These are phyloP conservation scores for Pseudomugil gertrudae DNA, from an alignment of 2,797 vertebrate genomes.

Conservation along the genomic window DNA sequence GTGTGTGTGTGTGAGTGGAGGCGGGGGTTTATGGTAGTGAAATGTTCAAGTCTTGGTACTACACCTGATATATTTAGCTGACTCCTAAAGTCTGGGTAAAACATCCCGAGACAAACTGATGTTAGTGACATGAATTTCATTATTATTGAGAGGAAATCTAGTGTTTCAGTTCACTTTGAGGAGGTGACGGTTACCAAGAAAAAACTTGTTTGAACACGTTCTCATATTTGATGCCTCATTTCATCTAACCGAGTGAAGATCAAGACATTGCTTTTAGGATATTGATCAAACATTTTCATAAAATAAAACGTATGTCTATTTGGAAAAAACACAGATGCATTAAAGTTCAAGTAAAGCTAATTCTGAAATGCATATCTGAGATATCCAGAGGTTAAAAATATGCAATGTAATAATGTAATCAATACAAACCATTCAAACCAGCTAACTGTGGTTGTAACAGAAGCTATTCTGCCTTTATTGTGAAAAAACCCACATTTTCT, in stretches of 20 bases:
- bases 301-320: neutral
- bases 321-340: too few species aligned
- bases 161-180: neutral
- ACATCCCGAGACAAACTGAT: constrained; percentile 12
- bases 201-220: constrained; percentile 15
- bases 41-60: constrained; percentile 43
- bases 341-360: too few species aligned
- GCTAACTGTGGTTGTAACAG: too few species aligned
- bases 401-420: too few species aligned
- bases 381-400: too few species aligned
- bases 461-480: too few species aligned
- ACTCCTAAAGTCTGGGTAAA: neutral
- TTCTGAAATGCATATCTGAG: too few species aligned
- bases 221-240: neutral
- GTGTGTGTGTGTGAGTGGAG: neutral
- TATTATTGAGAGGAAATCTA: neutral
- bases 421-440: too few species aligned
- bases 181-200: constrained; percentile 6
- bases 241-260: neutral
- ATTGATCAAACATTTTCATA: neutral
- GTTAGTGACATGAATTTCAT: neutral
- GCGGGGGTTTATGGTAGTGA: constrained; percentile 24
- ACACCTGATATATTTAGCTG: constrained; percentile 24
- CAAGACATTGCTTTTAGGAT: neutral
- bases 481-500: too few species aligned